phyloP scores from a whole-genome alignment of 2,888 invertebrate species.

The Neoaliturus tenellus region DNA sequence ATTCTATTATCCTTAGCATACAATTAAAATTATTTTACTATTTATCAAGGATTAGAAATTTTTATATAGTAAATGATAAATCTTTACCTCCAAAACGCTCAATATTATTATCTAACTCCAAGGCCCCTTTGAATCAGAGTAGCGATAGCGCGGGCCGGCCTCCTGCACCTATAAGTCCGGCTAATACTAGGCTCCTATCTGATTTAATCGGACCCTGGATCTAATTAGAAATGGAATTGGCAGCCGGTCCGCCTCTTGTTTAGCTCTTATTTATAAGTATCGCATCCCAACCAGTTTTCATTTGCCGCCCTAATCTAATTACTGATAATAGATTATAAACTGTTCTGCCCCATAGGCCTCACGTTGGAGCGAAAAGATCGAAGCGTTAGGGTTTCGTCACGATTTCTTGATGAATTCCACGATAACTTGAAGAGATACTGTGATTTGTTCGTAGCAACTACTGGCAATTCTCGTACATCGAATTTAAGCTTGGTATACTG shows the following conservation, averaged over 20 bases:
- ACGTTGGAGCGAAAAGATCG: neutral
- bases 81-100: neutral
- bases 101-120: neutral
- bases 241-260: conserved; percentile 43
- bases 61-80: too few relatives aligned
- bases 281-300: conserved; percentile 14
- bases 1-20: too few relatives aligned
- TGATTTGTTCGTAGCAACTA: neutral
- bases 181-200: neutral
- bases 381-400: neutral
- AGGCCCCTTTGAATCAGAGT: conserved; percentile 16
- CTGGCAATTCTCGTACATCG: too few relatives aligned
- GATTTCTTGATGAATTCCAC: neutral
- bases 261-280: conserved; percentile 35
- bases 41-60: too few relatives aligned
- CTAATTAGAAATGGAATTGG: conserved; percentile 50
- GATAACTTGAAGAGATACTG: neutral
- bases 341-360: neutral
- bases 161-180: neutral
- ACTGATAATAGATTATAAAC: conserved; percentile 35
- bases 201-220: conserved; percentile 33
- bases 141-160: conserved; percentile 3
- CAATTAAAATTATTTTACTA: too few relatives aligned
- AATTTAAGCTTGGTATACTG: too few relatives aligned
- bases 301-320: conserved; percentile 39